Base-by-base conservation (phyloP, 1,140 invertebrate genomes). In the Thaumatotibia leucotreta region DNA sequence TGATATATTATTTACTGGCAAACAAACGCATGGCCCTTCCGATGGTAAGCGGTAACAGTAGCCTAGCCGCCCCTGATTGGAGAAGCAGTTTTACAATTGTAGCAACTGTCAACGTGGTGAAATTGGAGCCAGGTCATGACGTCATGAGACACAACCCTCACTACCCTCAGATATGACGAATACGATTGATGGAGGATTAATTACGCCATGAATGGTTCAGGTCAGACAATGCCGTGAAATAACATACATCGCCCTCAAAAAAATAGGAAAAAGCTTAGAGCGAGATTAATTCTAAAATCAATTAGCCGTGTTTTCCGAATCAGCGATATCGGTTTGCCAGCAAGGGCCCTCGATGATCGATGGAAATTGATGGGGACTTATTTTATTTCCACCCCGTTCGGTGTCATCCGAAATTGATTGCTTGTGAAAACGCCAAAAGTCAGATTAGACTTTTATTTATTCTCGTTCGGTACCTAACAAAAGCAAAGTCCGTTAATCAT, bases 331-430 rank as follows among this genome's bases (percentile, higher is more conserved):
- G 74, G 73, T 81, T 76, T 74, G 70, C 71, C 39, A 8, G 24
- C 67, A 68, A 79, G 70, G 75, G 66, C 67, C 67, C 62, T 63
- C 66, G 63, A 70, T 85, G 83, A 85, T 83, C 74, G 83, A 85
- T 85, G 80, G 69, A 68, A 72, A 70, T 79, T 77, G 75, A 77
- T 79, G 70, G 68, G 71, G 74, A 74, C 77, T 81, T 76, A 78
- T 82, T 79, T 82, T 78, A 72, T 76, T 74, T 73, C 73, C 71
- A 64, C 65, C 70, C 68, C 80, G 68, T 73, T 73, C 72, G 61
- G 64, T 77, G 76, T 80, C 80, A 82, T 78, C 75, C 64, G 49
- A 63, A 81, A 82, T 84, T 82, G 79, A 84, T 81, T 82, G 78
- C 80, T 73, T 76, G 74, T 78, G 72, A 75, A 82, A 79, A 78